A percentile compares a stretch with the other conserved stretches of the same genome.
Conservation (phyloP, 2,888 invertebrate species). For the Acleris holmiana region DNA sequence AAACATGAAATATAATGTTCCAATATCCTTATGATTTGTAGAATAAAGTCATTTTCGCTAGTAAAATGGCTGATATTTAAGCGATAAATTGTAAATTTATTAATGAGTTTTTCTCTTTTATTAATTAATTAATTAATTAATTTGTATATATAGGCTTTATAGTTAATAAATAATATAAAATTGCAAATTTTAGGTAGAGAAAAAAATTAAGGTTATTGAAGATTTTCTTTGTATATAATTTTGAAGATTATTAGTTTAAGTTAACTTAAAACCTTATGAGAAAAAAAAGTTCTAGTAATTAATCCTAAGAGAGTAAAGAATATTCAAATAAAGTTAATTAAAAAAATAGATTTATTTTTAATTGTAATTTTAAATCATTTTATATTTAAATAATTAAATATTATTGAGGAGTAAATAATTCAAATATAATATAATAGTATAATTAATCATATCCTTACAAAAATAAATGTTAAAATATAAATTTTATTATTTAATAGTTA, state of each 20-base stretch:
- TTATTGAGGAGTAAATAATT: too few species aligned
- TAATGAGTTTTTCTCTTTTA: slow-evolving; percentile 82
- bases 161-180: slow-evolving; percentile 84
- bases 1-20: slow-evolving; percentile 88
- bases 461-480: too few species aligned
- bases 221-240: slow-evolving; percentile 82
- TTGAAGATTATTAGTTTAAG: slow-evolving; percentile 86
- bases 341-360: slow-evolving; percentile 61
- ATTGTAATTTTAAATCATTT: slow-evolving; percentile 70
- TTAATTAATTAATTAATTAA: too few species aligned
- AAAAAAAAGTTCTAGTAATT: slow-evolving; percentile 67
- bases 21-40: slow-evolving; percentile 91
- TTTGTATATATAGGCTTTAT: slow-evolving; percentile 78
- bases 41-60: slow-evolving; percentile 87
- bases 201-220: slow-evolving; percentile 83
- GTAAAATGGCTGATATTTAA: slow-evolving; percentile 86
- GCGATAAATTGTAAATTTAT: slow-evolving; percentile 88
- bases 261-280: slow-evolving; percentile 85
- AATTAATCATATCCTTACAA: too few species aligned
- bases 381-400: slow-evolving; percentile 79
- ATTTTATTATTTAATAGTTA: too few species aligned
- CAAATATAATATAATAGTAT: too few species aligned
- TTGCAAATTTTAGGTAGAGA: slow-evolving; percentile 84
- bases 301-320: slow-evolving; percentile 59
- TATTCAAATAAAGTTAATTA: slow-evolving; percentile 57